Percentiles rank a stretch among this genome's conserved stretches.
Conservation (phyloP, 2,888 invertebrate genomes). For the Acrocyrtus sp. region DNA sequence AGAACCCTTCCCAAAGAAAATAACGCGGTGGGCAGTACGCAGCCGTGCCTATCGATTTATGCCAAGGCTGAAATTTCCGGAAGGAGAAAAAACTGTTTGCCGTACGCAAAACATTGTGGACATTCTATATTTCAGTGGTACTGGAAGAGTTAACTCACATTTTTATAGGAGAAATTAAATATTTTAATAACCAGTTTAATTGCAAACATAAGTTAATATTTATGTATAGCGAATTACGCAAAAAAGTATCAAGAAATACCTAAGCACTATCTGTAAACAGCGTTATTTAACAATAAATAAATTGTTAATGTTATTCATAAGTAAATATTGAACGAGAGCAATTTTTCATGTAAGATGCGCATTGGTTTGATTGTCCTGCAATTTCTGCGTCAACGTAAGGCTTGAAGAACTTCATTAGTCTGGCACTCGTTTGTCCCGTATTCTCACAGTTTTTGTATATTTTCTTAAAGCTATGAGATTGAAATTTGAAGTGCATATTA, state of each 20-base stretch:
- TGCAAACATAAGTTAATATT: no score
- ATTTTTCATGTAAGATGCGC: conserved; percentile 13
- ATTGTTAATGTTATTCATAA: no score
- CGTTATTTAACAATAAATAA: no score
- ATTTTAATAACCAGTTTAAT: no score
- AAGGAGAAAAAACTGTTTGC: conserved; percentile 14
- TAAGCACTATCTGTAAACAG: no score
- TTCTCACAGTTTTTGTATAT: conserved; percentile 2
- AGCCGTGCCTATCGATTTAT: conserved; percentile 18
- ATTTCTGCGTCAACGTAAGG: conserved; percentile 41
- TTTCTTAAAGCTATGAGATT: conserved; percentile 3
- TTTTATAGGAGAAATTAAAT: no score
- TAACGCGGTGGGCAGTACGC: background rate
- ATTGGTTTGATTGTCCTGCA: conserved; percentile 19
- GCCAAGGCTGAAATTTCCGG: conserved; percentile 16
- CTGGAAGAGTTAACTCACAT: no score
- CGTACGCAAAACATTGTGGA: conserved; percentile 10
- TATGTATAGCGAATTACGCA: no score
- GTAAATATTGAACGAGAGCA: conserved; percentile 41
- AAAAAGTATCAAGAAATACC: no score
- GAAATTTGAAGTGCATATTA: no score
- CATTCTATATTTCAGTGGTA: conserved; percentile 28
- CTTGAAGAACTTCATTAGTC: background rate
- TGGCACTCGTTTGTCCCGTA: no score
- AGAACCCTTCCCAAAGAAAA: background rate